Evolutionary conservation across 2,888 invertebrate genomes (phyloP).

Genomic region (Agrotis puta): DNA sequence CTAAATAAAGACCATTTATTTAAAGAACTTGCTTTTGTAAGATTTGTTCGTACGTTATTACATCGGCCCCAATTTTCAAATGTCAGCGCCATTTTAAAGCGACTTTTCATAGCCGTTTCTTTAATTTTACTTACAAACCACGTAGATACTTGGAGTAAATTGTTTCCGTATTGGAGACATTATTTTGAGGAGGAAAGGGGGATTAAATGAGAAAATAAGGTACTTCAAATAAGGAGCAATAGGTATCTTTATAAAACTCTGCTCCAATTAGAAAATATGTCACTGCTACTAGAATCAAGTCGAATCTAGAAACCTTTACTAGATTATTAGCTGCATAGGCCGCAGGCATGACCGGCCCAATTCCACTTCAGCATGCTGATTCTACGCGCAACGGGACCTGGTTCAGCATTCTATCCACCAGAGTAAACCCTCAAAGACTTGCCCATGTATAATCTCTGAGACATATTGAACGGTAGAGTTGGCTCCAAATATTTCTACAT

Average conservation of each 20-base stretch:
- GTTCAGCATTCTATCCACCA: too few species aligned
- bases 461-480: conserved; percentile 20
- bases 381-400: too few species aligned
- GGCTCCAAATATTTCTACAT: conserved; percentile 49
- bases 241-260: not conserved
- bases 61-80: not conserved
- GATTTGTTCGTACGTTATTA: not conserved
- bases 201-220: not conserved
- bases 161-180: not conserved
- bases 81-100: not conserved
- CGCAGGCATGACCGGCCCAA: too few species aligned
- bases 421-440: not conserved
- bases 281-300: too few species aligned
- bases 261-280: too few species aligned
- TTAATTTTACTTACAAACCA: too few species aligned
- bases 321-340: too few species aligned
- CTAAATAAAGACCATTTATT: not conserved
- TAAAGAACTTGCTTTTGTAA: not conserved
- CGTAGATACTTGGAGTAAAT: not conserved
- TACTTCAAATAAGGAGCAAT: not conserved
- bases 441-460: conserved; percentile 16
- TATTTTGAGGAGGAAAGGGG: not conserved
- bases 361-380: too few species aligned
- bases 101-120: not conserved
- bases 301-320: too few species aligned